A percentile compares a stretch with the other conserved stretches of the same genome.
Conservation (phyloP, 2,113 vertebrate genomes). For the Ophthalmotilapia sp. region DNA sequence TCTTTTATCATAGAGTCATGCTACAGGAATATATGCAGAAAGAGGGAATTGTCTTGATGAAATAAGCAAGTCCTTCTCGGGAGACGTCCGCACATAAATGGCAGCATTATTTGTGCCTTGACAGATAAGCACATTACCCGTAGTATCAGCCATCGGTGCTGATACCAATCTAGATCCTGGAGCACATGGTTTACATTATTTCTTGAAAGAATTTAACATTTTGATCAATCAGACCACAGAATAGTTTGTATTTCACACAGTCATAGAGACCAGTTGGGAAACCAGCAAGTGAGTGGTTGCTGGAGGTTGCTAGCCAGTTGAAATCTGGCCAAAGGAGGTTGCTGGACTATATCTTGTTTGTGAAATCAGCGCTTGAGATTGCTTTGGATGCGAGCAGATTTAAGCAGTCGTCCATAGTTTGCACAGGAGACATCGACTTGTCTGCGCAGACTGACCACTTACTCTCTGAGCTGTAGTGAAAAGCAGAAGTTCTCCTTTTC, state of each 20-base stretch:
- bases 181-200: background rate
- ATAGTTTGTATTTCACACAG: background rate
- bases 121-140: background rate
- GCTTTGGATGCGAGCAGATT: background rate
- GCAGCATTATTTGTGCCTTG: background rate
- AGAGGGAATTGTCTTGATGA: background rate
- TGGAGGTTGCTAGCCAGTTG: background rate
- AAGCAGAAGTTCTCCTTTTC: background rate
- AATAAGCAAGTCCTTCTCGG: background rate
- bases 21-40: background rate
- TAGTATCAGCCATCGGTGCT: background rate
- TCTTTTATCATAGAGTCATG: background rate
- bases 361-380: background rate
- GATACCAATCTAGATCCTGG: background rate
- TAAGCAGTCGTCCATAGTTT: background rate
- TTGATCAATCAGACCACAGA: background rate
- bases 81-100: background rate
- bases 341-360: background rate
- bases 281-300: background rate
- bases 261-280: background rate
- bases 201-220: background rate
- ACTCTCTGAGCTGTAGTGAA: background rate
- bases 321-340: background rate
- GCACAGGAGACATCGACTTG: background rate
- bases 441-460: background rate